A percentile compares a stretch with the other conserved stretches of the same genome.
These are phyloP conservation scores for Chauna torquata DNA, from an alignment of 2,113 vertebrate genomes.

Conservation along the genomic window DNA sequence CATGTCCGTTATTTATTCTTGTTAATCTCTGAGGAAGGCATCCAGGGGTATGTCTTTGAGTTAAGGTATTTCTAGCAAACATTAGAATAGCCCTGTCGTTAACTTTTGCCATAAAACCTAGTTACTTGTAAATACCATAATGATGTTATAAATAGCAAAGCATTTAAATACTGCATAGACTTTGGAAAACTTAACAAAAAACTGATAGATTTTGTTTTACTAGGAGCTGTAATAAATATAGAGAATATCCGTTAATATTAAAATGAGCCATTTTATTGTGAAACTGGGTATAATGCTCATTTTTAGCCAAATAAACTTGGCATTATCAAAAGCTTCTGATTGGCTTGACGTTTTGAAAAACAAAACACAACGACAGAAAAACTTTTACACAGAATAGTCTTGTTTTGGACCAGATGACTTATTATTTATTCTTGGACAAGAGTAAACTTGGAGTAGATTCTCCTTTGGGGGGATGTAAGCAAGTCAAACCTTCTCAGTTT, in stretches of 20 bases:
- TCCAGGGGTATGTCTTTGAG: neutral
- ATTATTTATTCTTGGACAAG: constrained; percentile 51
- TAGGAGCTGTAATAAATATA: neutral
- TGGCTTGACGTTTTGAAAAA: neutral
- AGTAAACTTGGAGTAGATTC: constrained; percentile 25
- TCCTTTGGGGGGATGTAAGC: neutral
- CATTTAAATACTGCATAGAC: neutral
- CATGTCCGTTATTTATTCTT: neutral
- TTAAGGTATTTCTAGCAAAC: neutral
- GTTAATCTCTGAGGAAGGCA: neutral
- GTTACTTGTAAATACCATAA: neutral
- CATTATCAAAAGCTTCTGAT: neutral
- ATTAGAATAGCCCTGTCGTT: neutral
- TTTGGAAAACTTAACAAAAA: neutral
- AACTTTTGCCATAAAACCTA: neutral
- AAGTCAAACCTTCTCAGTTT: neutral
- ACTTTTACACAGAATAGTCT: neutral
- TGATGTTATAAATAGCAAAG: neutral
- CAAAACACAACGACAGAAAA: neutral
- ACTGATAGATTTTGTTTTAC: neutral
- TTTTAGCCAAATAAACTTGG: neutral
- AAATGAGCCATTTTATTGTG: neutral
- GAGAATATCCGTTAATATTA: neutral
- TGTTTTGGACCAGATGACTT: constrained; percentile 19
- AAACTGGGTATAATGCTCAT: neutral